phyloP scores from a whole-genome alignment of 2,113 vertebrate species.

The Protomyctophum bolini region DNA sequence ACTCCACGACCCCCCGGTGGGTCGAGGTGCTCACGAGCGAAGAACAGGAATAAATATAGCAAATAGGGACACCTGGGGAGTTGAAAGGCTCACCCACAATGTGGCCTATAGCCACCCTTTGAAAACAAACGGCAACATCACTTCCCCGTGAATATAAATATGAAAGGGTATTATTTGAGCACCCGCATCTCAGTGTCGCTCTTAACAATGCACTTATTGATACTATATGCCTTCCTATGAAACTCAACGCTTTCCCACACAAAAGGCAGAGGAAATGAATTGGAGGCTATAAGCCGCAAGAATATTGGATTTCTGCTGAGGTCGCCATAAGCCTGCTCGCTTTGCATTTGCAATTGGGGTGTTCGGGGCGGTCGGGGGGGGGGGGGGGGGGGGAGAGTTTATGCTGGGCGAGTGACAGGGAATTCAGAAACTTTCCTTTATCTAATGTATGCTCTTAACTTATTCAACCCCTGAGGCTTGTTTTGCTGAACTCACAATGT shows the following conservation, averaged over 20 bases:
- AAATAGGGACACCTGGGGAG: slow-evolving; percentile 30
- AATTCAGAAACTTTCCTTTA: slow-evolving; percentile 51
- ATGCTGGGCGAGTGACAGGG: slow-evolving; percentile 39
- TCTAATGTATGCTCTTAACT: slow-evolving; percentile 62
- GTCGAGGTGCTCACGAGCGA: too few relatives aligned
- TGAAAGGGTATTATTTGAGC: slow-evolving; percentile 55
- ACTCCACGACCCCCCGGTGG: too few relatives aligned
- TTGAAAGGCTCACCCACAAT: slow-evolving; percentile 50
- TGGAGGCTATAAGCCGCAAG: slow-evolving; percentile 49
- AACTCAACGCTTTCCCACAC: slow-evolving; percentile 58
- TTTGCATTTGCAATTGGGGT: slow-evolving; percentile 52
- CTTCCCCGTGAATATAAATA: slow-evolving; percentile 33
- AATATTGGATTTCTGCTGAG: slow-evolving; percentile 67
- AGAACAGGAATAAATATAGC: slow-evolving; percentile 41
- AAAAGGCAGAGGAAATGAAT: slow-evolving; percentile 59
- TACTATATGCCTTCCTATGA: slow-evolving; percentile 47
- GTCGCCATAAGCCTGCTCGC: slow-evolving; percentile 44
- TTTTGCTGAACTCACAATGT: slow-evolving; percentile 60
- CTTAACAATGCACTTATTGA: slow-evolving; percentile 66
- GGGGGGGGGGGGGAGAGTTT: too few relatives aligned
- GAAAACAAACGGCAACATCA: slow-evolving; percentile 48
- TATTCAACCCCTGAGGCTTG: slow-evolving; percentile 54
- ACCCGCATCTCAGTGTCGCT: slow-evolving; percentile 61
- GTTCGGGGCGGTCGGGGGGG: slow-evolving; percentile 11
- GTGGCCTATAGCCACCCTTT: slow-evolving; percentile 22